Percentiles rank a stretch among this genome's conserved stretches.
Conservation (phyloP, 2,113 vertebrate species). For the Odontophorus gujanensis region DNA sequence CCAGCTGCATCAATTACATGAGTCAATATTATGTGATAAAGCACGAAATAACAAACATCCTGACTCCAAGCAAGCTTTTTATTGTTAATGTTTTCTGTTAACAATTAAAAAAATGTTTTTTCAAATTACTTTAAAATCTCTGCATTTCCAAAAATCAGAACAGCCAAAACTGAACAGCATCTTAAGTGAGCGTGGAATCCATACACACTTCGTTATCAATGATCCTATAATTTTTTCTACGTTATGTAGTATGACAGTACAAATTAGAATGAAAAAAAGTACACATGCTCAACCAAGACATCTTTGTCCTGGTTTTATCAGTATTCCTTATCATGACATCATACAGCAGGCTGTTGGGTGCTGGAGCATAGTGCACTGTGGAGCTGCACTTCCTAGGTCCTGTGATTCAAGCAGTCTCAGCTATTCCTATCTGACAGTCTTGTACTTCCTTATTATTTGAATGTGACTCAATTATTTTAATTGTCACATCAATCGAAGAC, state of each 20-base stretch:
- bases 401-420: no score
- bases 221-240: not conserved
- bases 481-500: not conserved
- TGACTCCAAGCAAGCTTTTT: not conserved
- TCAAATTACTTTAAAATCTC: not conserved
- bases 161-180: not conserved
- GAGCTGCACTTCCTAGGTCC: no score
- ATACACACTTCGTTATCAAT: fast-evolving
- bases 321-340: no score
- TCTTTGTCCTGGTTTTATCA: no score
- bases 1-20: not conserved
- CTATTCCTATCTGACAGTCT: no score
- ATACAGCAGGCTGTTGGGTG: no score
- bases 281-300: not conserved
- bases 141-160: not conserved
- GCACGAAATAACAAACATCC: not conserved
- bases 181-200: fast-evolving
- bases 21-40: not conserved
- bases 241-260: not conserved
- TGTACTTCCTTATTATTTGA: not conserved
- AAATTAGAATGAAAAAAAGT: not conserved
- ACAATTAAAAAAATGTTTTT: not conserved
- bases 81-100: not conserved
- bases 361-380: no score
- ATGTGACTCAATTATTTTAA: not conserved